Percentiles rank a stretch among this genome's conserved stretches.
Evolutionary conservation across 2,113 vertebrate species (phyloP).

Genomic region (Equus quagga): DNA sequence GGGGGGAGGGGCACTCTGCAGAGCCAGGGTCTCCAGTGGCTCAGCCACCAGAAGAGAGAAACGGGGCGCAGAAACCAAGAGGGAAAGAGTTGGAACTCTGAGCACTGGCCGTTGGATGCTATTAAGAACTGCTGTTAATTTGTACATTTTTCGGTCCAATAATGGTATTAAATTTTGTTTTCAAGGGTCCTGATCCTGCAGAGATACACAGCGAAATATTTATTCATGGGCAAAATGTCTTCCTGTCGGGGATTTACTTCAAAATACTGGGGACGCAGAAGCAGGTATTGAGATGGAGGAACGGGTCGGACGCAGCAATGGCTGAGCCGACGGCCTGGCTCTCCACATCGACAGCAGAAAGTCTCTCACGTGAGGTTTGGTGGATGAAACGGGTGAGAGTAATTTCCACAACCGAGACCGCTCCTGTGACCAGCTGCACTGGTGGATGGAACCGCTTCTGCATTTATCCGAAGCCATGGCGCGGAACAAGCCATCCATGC

Average conservation of each 20-base stretch:
- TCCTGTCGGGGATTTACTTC: background rate
- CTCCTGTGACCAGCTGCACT: accelerated
- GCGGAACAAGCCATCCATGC: background rate
- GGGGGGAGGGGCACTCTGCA: background rate
- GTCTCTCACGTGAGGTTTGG: background rate
- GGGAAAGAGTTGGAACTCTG: background rate
- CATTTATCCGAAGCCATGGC: background rate
- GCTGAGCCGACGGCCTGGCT: background rate
- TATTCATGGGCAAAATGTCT: background rate
- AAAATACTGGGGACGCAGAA: background rate
- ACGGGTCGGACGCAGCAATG: too few relatives aligned
- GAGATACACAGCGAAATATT: too few relatives aligned
- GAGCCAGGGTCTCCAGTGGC: background rate
- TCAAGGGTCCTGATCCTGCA: background rate
- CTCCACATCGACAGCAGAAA: accelerated
- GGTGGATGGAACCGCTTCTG: background rate
- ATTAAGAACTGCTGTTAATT: background rate
- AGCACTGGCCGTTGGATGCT: accelerated
- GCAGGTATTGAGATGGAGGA: background rate
- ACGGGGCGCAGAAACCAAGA: accelerated
- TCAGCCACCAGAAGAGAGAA: background rate
- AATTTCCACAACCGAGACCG: background rate
- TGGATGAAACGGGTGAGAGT: too few relatives aligned
- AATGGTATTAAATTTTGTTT: background rate
- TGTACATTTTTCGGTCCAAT: background rate